Conservation (phyloP, 1,140 invertebrate species). For the Leptinotarsa undecemlineata region DNA sequence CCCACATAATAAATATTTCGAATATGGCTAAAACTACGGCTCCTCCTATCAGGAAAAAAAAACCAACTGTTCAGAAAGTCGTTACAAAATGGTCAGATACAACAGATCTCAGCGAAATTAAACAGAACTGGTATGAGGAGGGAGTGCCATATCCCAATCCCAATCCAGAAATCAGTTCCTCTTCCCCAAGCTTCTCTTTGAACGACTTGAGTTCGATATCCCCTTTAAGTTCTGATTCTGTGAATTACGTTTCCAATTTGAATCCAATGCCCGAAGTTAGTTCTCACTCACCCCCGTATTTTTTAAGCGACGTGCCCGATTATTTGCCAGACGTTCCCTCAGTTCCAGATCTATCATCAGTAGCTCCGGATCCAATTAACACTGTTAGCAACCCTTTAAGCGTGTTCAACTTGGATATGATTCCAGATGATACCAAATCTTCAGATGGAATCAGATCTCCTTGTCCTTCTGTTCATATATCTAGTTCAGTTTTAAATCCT, state of each 20-base stretch:
- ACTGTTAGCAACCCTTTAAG: slow-evolving; percentile 30
- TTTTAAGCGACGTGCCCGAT: slow-evolving; percentile 36
- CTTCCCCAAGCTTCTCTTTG: slow-evolving; percentile 46
- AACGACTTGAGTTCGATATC: slow-evolving; percentile 24
- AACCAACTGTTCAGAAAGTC: slow-evolving; percentile 37
- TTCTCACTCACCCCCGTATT: slow-evolving; percentile 44
- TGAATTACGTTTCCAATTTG: background rate
- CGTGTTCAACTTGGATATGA: slow-evolving; percentile 46
- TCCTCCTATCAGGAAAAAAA: slow-evolving; percentile 31
- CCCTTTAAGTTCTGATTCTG: background rate
- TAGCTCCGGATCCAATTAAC: slow-evolving; percentile 16
- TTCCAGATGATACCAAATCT: slow-evolving; percentile 31
- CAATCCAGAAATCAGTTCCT: slow-evolving; percentile 47
- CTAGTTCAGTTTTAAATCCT: slow-evolving; percentile 43
- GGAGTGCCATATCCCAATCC: slow-evolving; percentile 45
- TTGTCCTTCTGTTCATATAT: slow-evolving; percentile 48
- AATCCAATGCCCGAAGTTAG: slow-evolving; percentile 35
- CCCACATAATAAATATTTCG: background rate
- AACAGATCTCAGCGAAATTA: slow-evolving; percentile 35
- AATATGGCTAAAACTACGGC: slow-evolving; percentile 17
- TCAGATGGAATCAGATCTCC: slow-evolving; percentile 28
- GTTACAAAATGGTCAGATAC: slow-evolving; percentile 36
- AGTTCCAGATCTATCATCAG: slow-evolving; percentile 10
- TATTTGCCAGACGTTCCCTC: slow-evolving; percentile 25
- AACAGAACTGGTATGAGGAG: slow-evolving; percentile 46